phyloP scores from a whole-genome alignment of 1,140 invertebrate species.

The Drosophila mojavensis region DNA sequence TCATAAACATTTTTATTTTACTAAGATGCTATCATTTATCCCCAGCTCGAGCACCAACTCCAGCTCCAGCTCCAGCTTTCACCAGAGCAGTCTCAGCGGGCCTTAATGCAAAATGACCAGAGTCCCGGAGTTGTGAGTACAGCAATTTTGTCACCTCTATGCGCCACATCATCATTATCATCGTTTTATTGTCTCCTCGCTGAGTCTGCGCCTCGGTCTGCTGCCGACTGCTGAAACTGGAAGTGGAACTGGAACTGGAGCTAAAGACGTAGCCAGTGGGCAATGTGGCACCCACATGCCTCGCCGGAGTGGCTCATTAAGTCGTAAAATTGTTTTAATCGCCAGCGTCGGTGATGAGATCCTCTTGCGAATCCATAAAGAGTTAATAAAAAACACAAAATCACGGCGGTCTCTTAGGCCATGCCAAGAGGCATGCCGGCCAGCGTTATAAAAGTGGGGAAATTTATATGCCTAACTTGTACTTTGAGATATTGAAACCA shows the following conservation, averaged over 20 bases:
- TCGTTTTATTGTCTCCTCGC: slow-evolving; percentile 69
- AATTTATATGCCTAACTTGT: slow-evolving; percentile 73
- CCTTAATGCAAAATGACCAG: slow-evolving; percentile 30
- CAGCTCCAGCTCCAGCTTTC: slow-evolving; percentile 1
- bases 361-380: slow-evolving; percentile 77
- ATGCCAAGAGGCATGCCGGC: slow-evolving; percentile 26
- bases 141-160: slow-evolving; percentile 74
- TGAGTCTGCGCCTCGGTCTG: slow-evolving; percentile 6
- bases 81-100: slow-evolving; percentile 3
- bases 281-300: slow-evolving; percentile 79
- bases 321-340: slow-evolving; percentile 80
- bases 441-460: slow-evolving; percentile 70
- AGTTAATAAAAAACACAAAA: slow-evolving; percentile 81
- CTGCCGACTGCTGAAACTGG: slow-evolving; percentile 5
- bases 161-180: slow-evolving; percentile 67
- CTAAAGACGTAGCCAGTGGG: slow-evolving; percentile 46
- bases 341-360: slow-evolving; percentile 46
- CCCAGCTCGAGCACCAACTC: not conserved
- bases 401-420: slow-evolving; percentile 60
- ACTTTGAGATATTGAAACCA: slow-evolving; percentile 42
- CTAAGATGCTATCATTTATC: slow-evolving; percentile 46
- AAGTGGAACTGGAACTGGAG: slow-evolving; percentile 17
- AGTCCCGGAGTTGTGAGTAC: slow-evolving; percentile 47
- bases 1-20: slow-evolving; percentile 62
- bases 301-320: slow-evolving; percentile 75